Base-by-base conservation (phyloP, 2,888 invertebrate species). In the Eumerus sabulonum region DNA sequence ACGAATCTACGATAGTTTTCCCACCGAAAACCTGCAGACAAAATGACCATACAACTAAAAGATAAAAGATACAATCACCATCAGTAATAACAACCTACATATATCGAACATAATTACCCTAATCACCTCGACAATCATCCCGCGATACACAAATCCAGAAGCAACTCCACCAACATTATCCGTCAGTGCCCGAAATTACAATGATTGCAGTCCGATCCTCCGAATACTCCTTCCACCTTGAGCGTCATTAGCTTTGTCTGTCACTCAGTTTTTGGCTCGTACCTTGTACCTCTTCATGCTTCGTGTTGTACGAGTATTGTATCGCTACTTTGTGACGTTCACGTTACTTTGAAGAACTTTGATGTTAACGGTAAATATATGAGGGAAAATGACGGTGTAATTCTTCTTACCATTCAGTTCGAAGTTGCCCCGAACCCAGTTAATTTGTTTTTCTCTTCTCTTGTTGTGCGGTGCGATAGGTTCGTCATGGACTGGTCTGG, bases 131-230 rank as follows among this genome's bases (percentile, higher is more conserved):
- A 53, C 14, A 38, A n/a, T 11, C 36, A n/a, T 18, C 13, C 16
- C 13, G 35, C 16, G 38, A 36, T 19, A 72, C 40, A 19, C 60
- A 57, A 67, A 62, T 42, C 51, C 66, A 77, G 76, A 62, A 77
- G 76, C 76, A 57, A 47, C 47, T 50, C 35, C 51, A 38, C 62
- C 17, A 36, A 77, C 66, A 76, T 76, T 72, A 72, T 57, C 72
- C 60, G 72, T 57, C 66, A 72, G 66, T 76, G 66, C 50, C 76
- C 76, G 57, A 76, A 77, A 72, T 77, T 67, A 76, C 62, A 57
- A 76, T 77, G 76, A 72, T 77, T 77, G 60, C 48, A 68, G 57
- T 60, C 56, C 64, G 51, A 27, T 7, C 27, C 40, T 11, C 9
- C 7, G 27, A 27, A 27, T 27, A 27, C 27, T 27, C 27, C 27